Percentiles rank a stretch among this genome's conserved stretches.
Conservation (phyloP, 2,797 vertebrate species). For the Enteromius thamalakanensis region DNA sequence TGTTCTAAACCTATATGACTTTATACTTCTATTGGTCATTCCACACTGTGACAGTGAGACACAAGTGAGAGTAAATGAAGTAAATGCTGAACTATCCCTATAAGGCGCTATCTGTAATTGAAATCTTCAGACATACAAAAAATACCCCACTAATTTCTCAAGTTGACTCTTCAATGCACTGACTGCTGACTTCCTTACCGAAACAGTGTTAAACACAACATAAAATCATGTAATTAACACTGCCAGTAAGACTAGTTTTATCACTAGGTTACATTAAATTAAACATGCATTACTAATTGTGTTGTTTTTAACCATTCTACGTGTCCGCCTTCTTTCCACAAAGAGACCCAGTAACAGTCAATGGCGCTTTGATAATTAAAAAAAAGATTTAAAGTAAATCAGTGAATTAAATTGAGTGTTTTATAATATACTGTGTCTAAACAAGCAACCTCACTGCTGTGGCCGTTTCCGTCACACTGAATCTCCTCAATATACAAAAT, state of each 20-base stretch:
- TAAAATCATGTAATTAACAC: background rate
- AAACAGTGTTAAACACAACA: background rate
- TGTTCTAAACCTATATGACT: background rate
- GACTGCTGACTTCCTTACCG: background rate
- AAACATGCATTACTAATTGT: background rate
- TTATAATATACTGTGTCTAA: background rate
- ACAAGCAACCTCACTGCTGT: constrained; percentile 37
- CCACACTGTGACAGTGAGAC: too few species aligned
- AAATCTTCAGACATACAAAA: background rate
- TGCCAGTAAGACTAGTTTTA: background rate
- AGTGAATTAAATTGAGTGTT: constrained; percentile 21
- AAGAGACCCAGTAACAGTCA: constrained; percentile 14
- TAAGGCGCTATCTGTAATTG: background rate
- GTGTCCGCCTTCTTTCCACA: background rate
- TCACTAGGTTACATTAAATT: background rate
- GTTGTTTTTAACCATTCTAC: background rate
- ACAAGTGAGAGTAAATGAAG: background rate
- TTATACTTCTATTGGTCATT: background rate
- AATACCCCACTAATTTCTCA: background rate
- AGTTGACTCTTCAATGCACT: background rate
- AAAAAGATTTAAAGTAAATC: background rate
- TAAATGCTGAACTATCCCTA: background rate
- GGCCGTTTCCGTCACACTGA: constrained; percentile 20
- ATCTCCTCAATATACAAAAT: constrained; percentile 46
- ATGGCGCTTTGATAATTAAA: constrained; percentile 10